A percentile compares a stretch with the other conserved stretches of the same genome.
phyloP scores from a whole-genome alignment of 1,140 invertebrate genomes.

The Cyphomyrmex costatus region DNA sequence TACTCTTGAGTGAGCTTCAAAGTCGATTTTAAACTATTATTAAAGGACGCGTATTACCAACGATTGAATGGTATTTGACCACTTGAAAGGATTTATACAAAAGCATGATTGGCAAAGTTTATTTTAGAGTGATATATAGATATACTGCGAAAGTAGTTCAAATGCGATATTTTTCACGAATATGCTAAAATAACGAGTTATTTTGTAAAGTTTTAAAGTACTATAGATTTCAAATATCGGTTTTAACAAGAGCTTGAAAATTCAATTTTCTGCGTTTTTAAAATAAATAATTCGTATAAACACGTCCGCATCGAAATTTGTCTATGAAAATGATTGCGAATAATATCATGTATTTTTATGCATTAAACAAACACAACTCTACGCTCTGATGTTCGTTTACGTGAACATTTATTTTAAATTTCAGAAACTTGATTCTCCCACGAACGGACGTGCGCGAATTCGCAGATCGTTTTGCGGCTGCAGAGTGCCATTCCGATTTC shows the following conservation, averaged over 20 bases:
- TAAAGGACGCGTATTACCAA: slow-evolving; percentile 70
- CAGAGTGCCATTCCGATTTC: slow-evolving; percentile 36
- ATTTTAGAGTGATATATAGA: neutral
- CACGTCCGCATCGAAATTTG: neutral
- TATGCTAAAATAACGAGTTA: slow-evolving; percentile 16
- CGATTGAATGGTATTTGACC: slow-evolving; percentile 55
- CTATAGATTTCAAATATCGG: slow-evolving; percentile 22
- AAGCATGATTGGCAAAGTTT: neutral
- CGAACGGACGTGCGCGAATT: slow-evolving; percentile 21
- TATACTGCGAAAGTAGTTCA: neutral
- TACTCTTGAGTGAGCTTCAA: slow-evolving; percentile 67
- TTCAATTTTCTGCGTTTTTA: slow-evolving; percentile 4
- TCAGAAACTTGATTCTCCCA: neutral
- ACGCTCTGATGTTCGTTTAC: neutral
- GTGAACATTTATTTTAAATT: slow-evolving; percentile 26
- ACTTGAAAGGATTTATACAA: slow-evolving; percentile 44
- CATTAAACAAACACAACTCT: neutral
- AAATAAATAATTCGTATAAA: slow-evolving; percentile 51
- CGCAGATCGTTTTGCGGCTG: slow-evolving; percentile 56
- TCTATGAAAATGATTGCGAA: slow-evolving; percentile 1
- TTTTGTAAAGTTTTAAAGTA: slow-evolving; percentile 11
- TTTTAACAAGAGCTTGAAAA: slow-evolving; percentile 30
- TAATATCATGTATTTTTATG: slow-evolving; percentile 31
- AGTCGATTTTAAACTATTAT: slow-evolving; percentile 71
- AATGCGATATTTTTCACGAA: slow-evolving; percentile 8